Base-by-base conservation (phyloP, 2,113 vertebrate species). In the Cranoglanis bouderius region DNA sequence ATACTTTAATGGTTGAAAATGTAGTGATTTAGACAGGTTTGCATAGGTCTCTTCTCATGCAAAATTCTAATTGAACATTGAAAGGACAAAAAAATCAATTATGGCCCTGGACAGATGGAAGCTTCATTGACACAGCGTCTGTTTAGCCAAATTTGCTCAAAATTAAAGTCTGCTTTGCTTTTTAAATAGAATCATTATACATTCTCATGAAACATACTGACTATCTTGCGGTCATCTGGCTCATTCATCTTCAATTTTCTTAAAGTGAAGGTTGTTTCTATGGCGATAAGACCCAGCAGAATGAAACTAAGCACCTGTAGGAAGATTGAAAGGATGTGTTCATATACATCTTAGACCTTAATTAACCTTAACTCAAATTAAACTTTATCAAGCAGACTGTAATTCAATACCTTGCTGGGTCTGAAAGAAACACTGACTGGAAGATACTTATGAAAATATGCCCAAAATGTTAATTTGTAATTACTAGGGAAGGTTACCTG, bases 251-350 rank as follows among this genome's bases (percentile, higher is more conserved):
- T 55, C 35, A 35, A 10, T 84, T 75, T 61, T 57, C 40, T 84
- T 88, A 72, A 63, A 43, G 19, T 51, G 70, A 84, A 75, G 80
- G 29, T 32, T 88, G 81, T 75, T 88, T 74, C 65, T 84, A 84
- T 84, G 82, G 70, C 7, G 13, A 88, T 70, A 38, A 84, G 9
- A 51, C 82, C 13, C 53, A 46, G 10, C 74, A 12, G 57, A 53
- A 77, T 35, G 53, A 49, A 57, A 46, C 29, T 53, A 3, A 8
- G 7, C 19, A 82, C 46, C 77, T 87, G 75, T 53, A 24, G n/a
- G 6, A 26, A 57, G 75, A 87, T 32, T 81, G 6, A 38, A 63
- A 38, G 43, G 46, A 35, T 21, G 26, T 19, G 10, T 63, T 81
- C 24, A 43, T 43, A 82, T 82, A 29, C 19, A 57, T 49, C 7